Evolutionary conservation across 2,797 vertebrate genomes (phyloP).

Genomic region (Podarcis lilfordi): DNA sequence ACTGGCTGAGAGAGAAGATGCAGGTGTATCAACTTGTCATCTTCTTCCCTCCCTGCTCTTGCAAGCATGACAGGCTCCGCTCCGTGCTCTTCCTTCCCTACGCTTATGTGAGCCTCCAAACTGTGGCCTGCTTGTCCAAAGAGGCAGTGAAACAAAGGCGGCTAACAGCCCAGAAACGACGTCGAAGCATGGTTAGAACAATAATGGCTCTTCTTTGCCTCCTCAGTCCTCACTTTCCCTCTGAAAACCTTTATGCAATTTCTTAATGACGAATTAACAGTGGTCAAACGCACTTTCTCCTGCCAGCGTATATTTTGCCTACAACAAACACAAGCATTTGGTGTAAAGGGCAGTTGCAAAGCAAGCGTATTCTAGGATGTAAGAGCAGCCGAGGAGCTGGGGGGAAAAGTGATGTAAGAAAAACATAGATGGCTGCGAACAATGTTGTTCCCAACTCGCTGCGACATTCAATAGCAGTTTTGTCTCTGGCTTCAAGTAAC

Average conservation of each 20-base stretch:
- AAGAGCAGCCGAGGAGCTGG: constrained; percentile 15
- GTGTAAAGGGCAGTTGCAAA: background rate
- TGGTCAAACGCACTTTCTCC: constrained; percentile 20
- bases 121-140: constrained; percentile 38
- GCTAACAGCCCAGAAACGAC: constrained; percentile 31
- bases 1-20: constrained; percentile 61
- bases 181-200: constrained; percentile 66
- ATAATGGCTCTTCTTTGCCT: constrained; percentile 63
- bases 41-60: constrained; percentile 72
- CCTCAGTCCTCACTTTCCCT: constrained; percentile 27
- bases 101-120: constrained; percentile 38
- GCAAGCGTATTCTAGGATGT: background rate
- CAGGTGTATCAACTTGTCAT: constrained; percentile 73
- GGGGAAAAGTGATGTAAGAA: constrained; percentile 49
- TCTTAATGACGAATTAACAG: constrained; percentile 37
- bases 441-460: constrained; percentile 43
- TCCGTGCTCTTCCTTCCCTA: constrained; percentile 51
- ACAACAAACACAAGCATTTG: background rate
- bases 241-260: constrained; percentile 46
- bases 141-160: constrained; percentile 47
- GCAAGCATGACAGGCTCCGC: constrained; percentile 40
- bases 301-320: background rate
- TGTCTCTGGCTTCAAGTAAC: constrained; percentile 36
- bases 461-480: constrained; percentile 46
- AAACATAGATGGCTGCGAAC: constrained; percentile 54